Evolutionary conservation across 1,140 invertebrate species (phyloP).

Genomic region (Zaprionus nigranus): DNA sequence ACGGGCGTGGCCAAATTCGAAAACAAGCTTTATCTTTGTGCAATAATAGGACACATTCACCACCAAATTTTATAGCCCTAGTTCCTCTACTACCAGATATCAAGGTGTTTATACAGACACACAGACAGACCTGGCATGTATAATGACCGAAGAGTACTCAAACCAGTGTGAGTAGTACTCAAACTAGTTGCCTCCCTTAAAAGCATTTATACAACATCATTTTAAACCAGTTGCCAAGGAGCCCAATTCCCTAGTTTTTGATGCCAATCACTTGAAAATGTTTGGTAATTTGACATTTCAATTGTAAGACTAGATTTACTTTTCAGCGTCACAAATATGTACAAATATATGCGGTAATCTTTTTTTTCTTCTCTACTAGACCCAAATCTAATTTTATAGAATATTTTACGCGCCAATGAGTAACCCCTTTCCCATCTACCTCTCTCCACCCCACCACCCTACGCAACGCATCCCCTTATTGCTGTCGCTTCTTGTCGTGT

Average conservation of each 20-base stretch:
- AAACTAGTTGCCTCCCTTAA: background rate
- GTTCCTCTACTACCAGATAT: no score
- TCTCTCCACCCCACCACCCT: background rate
- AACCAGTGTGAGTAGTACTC: background rate
- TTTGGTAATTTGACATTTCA: constrained; percentile 37
- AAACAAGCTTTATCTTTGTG: no score
- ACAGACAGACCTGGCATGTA: no score
- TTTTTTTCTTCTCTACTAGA: constrained; percentile 9
- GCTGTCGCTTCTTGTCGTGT: constrained; percentile 57
- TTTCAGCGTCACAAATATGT: constrained; percentile 8
- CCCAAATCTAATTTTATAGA: constrained; percentile 42
- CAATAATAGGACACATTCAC: no score
- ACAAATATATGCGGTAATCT: background rate
- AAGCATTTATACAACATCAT: no score
- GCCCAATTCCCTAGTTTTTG: constrained; percentile 20
- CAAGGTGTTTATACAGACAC: no score
- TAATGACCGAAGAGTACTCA: no score
- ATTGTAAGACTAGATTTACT: constrained; percentile 20
- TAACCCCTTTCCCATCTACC: constrained; percentile 1
- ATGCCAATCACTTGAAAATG: constrained; percentile 43
- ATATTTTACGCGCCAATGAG: constrained; percentile 46
- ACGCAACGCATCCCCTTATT: background rate
- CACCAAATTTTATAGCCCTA: no score
- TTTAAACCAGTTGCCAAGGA: constrained; percentile 14
- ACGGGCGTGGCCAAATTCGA: no score